phyloP scores from a whole-genome alignment of 2,797 vertebrate genomes.

The Acanthurus tractus region DNA sequence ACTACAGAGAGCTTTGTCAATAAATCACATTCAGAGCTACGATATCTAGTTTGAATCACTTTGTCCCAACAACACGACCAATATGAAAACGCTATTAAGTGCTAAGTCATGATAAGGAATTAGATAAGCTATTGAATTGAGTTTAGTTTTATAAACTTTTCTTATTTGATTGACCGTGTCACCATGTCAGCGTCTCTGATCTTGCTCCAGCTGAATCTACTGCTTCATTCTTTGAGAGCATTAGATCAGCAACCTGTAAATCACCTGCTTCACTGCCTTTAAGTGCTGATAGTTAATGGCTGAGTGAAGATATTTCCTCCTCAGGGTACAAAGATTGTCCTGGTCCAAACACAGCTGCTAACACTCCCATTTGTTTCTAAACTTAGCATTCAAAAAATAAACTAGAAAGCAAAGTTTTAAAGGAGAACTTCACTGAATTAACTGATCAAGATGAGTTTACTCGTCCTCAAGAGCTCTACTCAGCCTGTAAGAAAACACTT shows the following conservation, averaged over 20 bases:
- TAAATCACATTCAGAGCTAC: constrained; percentile 58
- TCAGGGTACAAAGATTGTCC: constrained; percentile 32
- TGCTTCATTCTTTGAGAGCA: constrained; percentile 52
- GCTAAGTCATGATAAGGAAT: constrained; percentile 16
- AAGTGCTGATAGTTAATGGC: constrained; percentile 30
- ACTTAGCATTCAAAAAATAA: neutral
- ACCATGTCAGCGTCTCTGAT: neutral
- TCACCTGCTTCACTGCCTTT: constrained; percentile 47
- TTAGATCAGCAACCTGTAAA: constrained; percentile 57
- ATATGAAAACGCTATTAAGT: neutral
- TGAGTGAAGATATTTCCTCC: constrained; percentile 51
- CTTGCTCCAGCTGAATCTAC: constrained; percentile 32
- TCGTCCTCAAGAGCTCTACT: neutral
- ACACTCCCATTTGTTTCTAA: constrained; percentile 23
- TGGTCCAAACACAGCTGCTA: constrained; percentile 72
- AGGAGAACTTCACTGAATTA: neutral
- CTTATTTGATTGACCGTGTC: constrained; percentile 16
- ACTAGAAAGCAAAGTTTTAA: neutral
- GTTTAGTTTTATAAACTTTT: neutral
- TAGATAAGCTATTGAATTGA: constrained; percentile 15
- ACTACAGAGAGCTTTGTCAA: constrained; percentile 44
- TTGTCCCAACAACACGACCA: neutral
- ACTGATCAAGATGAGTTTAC: neutral
- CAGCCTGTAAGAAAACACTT: neutral
- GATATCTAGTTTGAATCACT: constrained; percentile 12